Evolutionary conservation across 2,113 vertebrate species (phyloP), one percentile per base, ranked within the genome.

Genomic region (Sander lucioperca): DNA sequence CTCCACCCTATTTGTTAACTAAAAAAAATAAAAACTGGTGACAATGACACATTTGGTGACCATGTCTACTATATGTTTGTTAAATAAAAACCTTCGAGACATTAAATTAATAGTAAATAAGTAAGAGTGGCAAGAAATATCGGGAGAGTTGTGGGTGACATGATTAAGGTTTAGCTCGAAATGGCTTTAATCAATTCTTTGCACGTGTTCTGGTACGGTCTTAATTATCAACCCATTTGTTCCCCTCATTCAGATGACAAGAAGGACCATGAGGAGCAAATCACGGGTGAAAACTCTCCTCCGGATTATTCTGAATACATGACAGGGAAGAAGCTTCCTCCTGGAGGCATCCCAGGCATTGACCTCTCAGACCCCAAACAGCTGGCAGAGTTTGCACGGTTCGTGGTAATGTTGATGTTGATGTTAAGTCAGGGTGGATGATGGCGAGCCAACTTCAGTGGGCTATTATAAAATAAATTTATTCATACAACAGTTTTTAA

Each of bases 291-390:
- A 94, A 99, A 99, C 94, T 99, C 98, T 18, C 97, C 98, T 80
- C 98, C 98, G 9, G 98, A 99, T 94, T 99, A 99, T 84, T 99
- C 98, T 0, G 98, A 99, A 82, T 99, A 99, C 89, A 99, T 99
- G 98, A 99, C 98, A 1, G 98, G 98, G 64, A 99, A 99, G 95
- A 99, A 99, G 83, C 97, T 99, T 68, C 98, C 98, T 51, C 98
- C 98, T 47, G 98, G 98, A 85, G 98, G 98, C 51, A 99, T 99
- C 88, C 98, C 98, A 18, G 98, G 98, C 88, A 99, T 99, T 59
- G 98, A 99, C 90, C 96, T 99, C 72, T 99, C 98, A 4, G 98
- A 99, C 82, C 98, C 98, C 77, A 99, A 99, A 88, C 98, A 99
- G 80, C 94, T 99, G 95, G 98, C 98, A 86, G 98, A 99, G 92